These are phyloP conservation scores for Pseudolycoriella hygida DNA, from an alignment of 2,888 invertebrate species.

Conservation along the genomic window DNA sequence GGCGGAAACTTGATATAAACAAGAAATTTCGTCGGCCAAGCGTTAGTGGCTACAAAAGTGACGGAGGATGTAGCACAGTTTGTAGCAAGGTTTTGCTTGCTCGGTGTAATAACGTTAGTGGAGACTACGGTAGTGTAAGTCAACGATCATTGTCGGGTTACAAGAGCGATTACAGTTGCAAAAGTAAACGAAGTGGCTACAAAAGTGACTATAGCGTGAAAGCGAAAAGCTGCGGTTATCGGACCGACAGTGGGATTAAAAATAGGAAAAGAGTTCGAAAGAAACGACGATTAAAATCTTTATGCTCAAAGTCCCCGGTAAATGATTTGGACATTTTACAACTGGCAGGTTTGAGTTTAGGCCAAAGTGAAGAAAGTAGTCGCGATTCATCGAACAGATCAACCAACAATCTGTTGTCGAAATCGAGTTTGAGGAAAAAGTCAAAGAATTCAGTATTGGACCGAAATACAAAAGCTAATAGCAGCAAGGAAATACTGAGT, in stretches of 20 bases:
- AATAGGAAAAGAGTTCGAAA: constrained; percentile 26
- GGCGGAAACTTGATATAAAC: constrained; percentile 45
- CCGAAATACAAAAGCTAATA: neutral
- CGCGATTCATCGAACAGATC: constrained; percentile 12
- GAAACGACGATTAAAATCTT: constrained; percentile 14
- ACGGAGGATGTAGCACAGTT: constrained; percentile 22
- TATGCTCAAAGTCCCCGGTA: constrained; percentile 30
- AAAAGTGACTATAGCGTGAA: constrained; percentile 38
- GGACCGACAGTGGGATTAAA: constrained; percentile 24
- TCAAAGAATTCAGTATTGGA: neutral
- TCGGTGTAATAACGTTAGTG: constrained; percentile 36
- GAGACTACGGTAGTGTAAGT: constrained; percentile 33
- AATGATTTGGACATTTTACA: constrained; percentile 40
- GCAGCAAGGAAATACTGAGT: constrained; percentile 1
- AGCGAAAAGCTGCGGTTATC: constrained; percentile 21
- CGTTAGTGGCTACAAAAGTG: constrained; percentile 17
- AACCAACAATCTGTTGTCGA: neutral
- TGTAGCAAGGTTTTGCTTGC: constrained; percentile 28
- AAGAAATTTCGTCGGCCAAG: constrained; percentile 39
- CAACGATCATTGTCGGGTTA: constrained; percentile 33
- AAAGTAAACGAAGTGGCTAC: constrained; percentile 35
- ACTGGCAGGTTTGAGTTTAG: constrained; percentile 37
- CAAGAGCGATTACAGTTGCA: constrained; percentile 40
- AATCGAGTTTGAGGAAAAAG: neutral
- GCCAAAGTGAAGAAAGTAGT: constrained; percentile 30